Evolutionary conservation across 2,113 vertebrate genomes (phyloP), one percentile per base, ranked within the genome.

Genomic region (Plestiodon gilberti): DNA sequence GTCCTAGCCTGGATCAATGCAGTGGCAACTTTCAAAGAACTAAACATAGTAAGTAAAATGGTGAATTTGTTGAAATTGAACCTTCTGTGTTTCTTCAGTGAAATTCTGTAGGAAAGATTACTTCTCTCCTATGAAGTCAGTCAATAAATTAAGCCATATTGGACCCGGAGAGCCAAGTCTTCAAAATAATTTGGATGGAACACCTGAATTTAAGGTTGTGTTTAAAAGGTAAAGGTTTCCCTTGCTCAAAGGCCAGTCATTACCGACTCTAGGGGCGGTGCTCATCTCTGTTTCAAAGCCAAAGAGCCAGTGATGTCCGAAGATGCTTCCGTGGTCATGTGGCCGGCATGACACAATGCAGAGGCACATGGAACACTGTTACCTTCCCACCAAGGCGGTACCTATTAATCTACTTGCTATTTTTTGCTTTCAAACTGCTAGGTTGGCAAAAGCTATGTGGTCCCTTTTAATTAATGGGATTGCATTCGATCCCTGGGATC

Each of bases 1-100:
- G 96, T 97, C 4, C 78, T 97, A 71, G 97, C 97, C 0, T 97
- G 96, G 96, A 95, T 97, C 81, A 93, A 97, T 65, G 96, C 96
- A 1, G 93, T 97, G 83, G 91, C 93, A 38, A 1, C 96, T 3
- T 96, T 96, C 74, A 86, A 59, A 89, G 95, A 94, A 70, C 86
- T 96, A 70, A 88, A 95, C 7, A 92, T 96, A 78, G 97, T 97
- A 91, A 30, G 95, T 92, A 9, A 18, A 48, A 33, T 11, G 8
- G 35, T 38, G 3, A 13, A 22, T 22, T 23, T 30, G 14, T 25
- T 83, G 82, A 81, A 33, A 67, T 7, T 75, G 4, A 23, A 90
- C 3, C 35, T 23, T 55, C 78, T 71, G 43, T 35, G 78, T 48
- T 33, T 71, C 43, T 8, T 81, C 8, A 40, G 4, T 38, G 67